Percentiles rank a stretch among this genome's conserved stretches.
Conservation (phyloP, 35 echinoderm and acorn worm genomes). For the Holothuria glaberrima region DNA sequence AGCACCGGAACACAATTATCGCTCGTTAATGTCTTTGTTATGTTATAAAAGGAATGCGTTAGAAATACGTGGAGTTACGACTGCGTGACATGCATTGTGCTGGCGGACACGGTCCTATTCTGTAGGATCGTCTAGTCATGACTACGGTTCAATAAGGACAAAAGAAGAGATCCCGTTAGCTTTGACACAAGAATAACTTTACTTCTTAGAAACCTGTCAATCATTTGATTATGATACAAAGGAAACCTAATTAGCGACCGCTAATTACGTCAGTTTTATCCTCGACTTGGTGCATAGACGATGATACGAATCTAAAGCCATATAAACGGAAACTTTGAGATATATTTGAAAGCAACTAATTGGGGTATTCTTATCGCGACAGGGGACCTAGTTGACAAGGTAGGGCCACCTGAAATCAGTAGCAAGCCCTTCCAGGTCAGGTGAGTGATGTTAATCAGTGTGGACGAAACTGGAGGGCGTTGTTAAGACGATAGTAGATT, state of each 20-base stretch:
- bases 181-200: constrained; percentile 11
- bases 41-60: too few species aligned
- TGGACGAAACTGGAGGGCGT: too few species aligned
- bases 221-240: constrained; percentile 35
- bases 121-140: not conserved
- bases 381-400: not conserved
- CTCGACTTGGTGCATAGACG: constrained; percentile 14
- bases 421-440: too few species aligned
- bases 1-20: too few species aligned
- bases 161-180: constrained; percentile 30
- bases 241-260: constrained; percentile 13
- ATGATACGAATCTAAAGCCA: constrained; percentile 36
- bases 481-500: too few species aligned
- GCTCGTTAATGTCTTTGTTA: too few species aligned
- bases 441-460: too few species aligned
- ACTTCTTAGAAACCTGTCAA: constrained; percentile 1
- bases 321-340: constrained; percentile 27
- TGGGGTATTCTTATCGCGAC: constrained; percentile 27
- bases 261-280: constrained; percentile 8
- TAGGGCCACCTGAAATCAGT: too few species aligned
- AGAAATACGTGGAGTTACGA: too few species aligned
- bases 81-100: too few species aligned
- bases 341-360: constrained; percentile 31
- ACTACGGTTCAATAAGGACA: not conserved
- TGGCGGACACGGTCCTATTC: too few species aligned